Evolutionary conservation across 1,140 invertebrate genomes (phyloP), one percentile per base, ranked within the genome.

Genomic region (Andricus grossulariae): DNA sequence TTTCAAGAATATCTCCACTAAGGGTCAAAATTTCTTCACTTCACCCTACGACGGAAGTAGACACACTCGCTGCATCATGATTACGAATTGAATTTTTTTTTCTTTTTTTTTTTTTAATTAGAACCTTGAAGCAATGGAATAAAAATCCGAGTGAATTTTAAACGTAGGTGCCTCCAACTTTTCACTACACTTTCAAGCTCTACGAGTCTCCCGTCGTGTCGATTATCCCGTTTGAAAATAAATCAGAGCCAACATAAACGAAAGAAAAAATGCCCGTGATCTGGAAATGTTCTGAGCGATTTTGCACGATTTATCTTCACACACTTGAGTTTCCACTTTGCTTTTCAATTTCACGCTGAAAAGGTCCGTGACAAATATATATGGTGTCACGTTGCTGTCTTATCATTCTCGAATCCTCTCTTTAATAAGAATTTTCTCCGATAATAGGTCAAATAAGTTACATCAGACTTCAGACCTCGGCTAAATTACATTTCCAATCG

Each of bases 261-360:
- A 21, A 60, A 32, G 11, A 12, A 66, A 66, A 66, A 66, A 39
- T 66, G 45, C 60, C 39, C 16, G n/a, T 66, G 25, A 15, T 11
- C 16, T 10, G n/a, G 11, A 54, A 54, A 18, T 54, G 52, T 19
- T 15, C 13, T 8, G 60, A 45, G 2, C 21, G 57, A 66, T 66
- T 66, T 66, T 16, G 32, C 57, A 39, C 25, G 57, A 66, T 66
- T 66, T 66, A 66, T 66, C 57, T 39, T 39, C 21, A 32, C 57
- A 32, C 57, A 66, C 57, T 66, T 39, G 11, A 66, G 21, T 66
- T 66, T 66, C 57, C 16, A 32, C 57, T 66, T 66, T 39, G 25
- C 12, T 66, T 32, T 60, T 66, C 60, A 16, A 16, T 66, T n/a
- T 66, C 60, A n/a, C 25, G 16, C 25, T 66, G 60, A 66, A 66